These are phyloP conservation scores for Muscidifurax raptorellus DNA, from an alignment of 1,140 invertebrate species.

Conservation along the genomic window DNA sequence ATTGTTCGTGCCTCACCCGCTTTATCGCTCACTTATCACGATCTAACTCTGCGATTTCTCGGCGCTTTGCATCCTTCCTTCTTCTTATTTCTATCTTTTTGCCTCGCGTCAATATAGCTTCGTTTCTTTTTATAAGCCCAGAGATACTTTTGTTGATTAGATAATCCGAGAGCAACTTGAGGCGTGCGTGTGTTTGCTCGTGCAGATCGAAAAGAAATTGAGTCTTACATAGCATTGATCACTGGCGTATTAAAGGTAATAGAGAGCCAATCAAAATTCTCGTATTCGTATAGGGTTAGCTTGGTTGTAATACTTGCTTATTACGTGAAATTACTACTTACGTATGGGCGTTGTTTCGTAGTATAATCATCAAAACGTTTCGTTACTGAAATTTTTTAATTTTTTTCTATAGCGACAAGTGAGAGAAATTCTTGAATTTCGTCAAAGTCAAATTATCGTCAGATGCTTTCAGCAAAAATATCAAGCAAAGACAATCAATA, in stretches of 20 bases:
- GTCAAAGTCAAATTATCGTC: not conserved
- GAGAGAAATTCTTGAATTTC: not conserved
- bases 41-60: not conserved
- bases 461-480: not conserved
- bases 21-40: not conserved
- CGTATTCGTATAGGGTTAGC: not conserved
- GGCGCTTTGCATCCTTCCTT: not conserved
- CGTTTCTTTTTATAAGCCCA: not conserved
- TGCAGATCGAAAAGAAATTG: not conserved
- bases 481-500: not conserved
- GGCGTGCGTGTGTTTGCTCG: not conserved
- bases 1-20: not conserved
- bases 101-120: not conserved
- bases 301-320: not conserved
- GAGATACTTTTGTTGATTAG: slow-evolving; percentile 1
- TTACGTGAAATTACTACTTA: too few species aligned
- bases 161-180: not conserved
- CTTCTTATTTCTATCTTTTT: not conserved
- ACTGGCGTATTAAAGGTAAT: not conserved
- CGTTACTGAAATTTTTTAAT: too few species aligned
- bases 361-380: too few species aligned
- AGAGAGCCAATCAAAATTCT: not conserved
- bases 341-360: too few species aligned
- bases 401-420: too few species aligned
- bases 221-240: not conserved